These are phyloP conservation scores for Melanotaenia boesemani DNA, from an alignment of 2,797 vertebrate species.

Conservation along the genomic window DNA sequence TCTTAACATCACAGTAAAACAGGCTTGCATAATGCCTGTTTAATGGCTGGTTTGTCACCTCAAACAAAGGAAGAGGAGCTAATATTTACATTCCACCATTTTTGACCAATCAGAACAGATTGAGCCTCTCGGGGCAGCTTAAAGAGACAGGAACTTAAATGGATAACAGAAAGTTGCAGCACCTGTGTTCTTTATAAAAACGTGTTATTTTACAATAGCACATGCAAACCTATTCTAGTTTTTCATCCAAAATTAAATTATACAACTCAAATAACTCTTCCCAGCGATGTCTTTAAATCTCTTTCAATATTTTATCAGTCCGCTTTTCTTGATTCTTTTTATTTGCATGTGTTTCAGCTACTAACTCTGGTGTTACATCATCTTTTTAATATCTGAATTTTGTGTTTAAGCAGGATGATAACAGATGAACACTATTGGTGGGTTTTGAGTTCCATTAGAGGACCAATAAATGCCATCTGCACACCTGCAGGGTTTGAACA, in stretches of 20 bases:
- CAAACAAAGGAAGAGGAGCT: not conserved
- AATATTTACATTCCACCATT: not conserved
- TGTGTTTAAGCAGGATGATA: conserved; percentile 9
- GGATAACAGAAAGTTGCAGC: not conserved
- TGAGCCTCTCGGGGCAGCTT: not conserved
- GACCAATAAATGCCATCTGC: conserved; percentile 6
- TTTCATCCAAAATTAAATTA: not conserved
- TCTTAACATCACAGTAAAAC: not conserved
- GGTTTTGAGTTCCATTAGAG: conserved; percentile 2
- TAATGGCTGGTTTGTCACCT: not conserved
- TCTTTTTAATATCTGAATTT: not conserved
- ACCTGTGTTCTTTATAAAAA: too few relatives aligned
- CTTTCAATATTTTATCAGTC: not conserved
- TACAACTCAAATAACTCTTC: not conserved
- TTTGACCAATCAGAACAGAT: not conserved
- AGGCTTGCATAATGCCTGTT: not conserved
- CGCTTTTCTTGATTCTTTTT: not conserved
- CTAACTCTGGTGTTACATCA: not conserved
- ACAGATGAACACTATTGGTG: conserved; percentile 1
- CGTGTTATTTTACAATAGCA: too few relatives aligned
- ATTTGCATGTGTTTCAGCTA: not conserved
- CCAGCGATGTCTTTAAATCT: not conserved
- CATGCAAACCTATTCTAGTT: not conserved
- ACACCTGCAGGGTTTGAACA: not conserved
- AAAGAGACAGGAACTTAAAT: not conserved